Percentiles rank a stretch among this genome's conserved stretches.
phyloP scores from a whole-genome alignment of 2,888 invertebrate species.

The Andrena trimmerana region DNA sequence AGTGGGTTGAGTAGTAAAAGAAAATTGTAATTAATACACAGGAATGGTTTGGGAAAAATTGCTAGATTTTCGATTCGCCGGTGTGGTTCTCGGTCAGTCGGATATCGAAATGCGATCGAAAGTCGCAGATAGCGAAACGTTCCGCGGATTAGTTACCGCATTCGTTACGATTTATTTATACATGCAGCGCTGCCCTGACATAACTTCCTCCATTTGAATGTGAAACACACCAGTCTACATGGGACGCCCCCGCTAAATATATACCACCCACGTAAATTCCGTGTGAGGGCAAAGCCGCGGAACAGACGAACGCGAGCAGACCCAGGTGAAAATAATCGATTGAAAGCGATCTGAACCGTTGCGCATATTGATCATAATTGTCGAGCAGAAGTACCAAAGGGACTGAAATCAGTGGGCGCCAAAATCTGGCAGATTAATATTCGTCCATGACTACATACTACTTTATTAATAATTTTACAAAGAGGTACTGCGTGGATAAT shows the following conservation, averaged over 20 bases:
- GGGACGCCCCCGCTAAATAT: constrained; percentile 72
- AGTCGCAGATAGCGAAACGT: constrained; percentile 38
- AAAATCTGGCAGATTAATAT: too few species aligned
- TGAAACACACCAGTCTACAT: constrained; percentile 65
- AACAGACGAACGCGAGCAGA: constrained; percentile 44
- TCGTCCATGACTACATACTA: too few species aligned
- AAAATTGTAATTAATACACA: background rate
- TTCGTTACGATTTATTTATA: constrained; percentile 60
- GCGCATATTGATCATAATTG: background rate
- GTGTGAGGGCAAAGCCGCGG: constrained; percentile 57
- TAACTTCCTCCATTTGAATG: constrained; percentile 64
- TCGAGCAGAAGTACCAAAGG: too few species aligned
- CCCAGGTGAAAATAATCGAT: constrained; percentile 60
- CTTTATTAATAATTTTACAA: too few species aligned
- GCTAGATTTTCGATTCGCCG: background rate
- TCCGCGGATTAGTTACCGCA: constrained; percentile 44
- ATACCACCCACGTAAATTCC: constrained; percentile 72
- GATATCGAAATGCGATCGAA: constrained; percentile 6
- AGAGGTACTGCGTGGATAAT: too few species aligned
- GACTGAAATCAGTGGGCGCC: too few species aligned
- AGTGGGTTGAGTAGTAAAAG: too few species aligned
- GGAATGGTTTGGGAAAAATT: background rate
- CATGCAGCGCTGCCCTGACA: constrained; percentile 55
- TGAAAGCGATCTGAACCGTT: constrained; percentile 8
- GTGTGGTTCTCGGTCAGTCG: background rate